Conservation (phyloP, 1,140 invertebrate genomes). For the Trichonephila inaurata region DNA sequence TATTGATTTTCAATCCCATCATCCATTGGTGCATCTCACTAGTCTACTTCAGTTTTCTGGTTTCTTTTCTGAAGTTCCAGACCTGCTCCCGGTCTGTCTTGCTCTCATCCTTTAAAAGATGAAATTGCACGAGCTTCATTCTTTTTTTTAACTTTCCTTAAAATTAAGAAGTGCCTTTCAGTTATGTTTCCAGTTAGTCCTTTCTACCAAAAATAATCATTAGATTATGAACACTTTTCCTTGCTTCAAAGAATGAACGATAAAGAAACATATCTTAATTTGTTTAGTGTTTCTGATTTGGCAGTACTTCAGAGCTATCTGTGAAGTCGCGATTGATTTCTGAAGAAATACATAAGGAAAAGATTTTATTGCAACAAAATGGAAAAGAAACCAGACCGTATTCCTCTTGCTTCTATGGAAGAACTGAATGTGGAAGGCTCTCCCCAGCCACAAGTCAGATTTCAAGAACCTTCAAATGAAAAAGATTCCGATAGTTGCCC, state of each 20-base stretch:
- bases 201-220: background rate
- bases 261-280: background rate
- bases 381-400: slow-evolving; percentile 54
- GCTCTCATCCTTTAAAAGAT: background rate
- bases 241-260: background rate
- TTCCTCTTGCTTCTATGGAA: slow-evolving; percentile 79
- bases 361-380: slow-evolving; percentile 7
- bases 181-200: background rate
- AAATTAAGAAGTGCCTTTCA: background rate
- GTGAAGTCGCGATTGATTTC: background rate
- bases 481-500: background rate
- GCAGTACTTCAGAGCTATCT: background rate
- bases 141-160: background rate
- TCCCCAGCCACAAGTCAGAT: slow-evolving; percentile 69
- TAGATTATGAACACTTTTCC: background rate
- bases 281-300: background rate
- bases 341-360: background rate
- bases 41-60: background rate
- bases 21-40: slow-evolving; percentile 5
- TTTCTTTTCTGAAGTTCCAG: slow-evolving; percentile 29
- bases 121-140: background rate
- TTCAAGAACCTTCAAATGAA: background rate
- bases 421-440: slow-evolving; percentile 78
- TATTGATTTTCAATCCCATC: slow-evolving; percentile 72
- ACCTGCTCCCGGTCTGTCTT: background rate